Conservation (phyloP, 2,888 invertebrate genomes). For the Ametastegia equiseti region DNA sequence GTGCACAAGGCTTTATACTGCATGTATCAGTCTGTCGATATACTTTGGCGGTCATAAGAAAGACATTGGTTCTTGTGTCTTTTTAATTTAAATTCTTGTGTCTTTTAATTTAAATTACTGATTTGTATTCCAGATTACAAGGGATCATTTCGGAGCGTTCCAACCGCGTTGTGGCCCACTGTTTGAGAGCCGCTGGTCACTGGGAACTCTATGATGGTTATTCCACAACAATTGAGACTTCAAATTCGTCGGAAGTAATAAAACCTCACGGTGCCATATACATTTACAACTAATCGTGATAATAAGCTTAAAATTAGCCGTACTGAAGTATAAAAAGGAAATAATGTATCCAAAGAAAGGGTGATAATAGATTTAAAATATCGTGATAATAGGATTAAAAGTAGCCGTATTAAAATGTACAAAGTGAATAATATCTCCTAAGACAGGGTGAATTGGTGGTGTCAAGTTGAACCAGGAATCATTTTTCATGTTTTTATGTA, state of each 20-base stretch:
- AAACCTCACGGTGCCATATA: conserved; percentile 18
- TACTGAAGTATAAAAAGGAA: neutral
- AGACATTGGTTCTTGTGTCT: too few species aligned
- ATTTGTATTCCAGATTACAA: neutral
- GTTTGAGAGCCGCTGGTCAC: neutral
- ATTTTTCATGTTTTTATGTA: too few species aligned
- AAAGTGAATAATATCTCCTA: too few species aligned
- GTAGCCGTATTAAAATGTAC: too few species aligned
- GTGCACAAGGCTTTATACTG: too few species aligned
- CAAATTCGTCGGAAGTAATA: conserved; percentile 1
- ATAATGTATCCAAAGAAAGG: neutral
- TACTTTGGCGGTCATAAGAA: too few species aligned
- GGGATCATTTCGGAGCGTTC: neutral
- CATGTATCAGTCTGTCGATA: too few species aligned
- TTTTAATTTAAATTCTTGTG: neutral
- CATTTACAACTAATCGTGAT: neutral
- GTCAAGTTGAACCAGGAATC: too few species aligned
- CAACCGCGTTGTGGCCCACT: neutral
- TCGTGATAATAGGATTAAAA: too few species aligned
- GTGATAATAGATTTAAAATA: too few species aligned
- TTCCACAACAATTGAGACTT: neutral
- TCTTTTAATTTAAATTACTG: neutral
- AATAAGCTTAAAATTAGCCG: conserved; percentile 1
- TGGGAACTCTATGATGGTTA: conserved; percentile 7
- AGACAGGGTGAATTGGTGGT: too few species aligned